These are phyloP conservation scores for Mercenaria mercenaria DNA, from an alignment of 1,140 invertebrate species.

Conservation along the genomic window DNA sequence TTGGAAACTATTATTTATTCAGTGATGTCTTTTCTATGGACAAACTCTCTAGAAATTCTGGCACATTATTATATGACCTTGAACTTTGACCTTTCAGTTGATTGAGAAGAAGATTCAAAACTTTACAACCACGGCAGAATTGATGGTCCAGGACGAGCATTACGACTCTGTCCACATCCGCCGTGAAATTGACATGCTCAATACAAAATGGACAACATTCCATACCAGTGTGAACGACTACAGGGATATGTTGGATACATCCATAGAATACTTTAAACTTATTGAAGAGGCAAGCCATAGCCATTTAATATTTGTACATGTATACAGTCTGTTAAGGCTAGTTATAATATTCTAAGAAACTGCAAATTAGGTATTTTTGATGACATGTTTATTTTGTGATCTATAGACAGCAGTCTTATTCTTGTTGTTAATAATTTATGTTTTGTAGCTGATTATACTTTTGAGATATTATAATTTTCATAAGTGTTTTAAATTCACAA, in stretches of 20 bases:
- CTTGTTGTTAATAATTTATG: no score
- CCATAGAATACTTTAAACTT: slow-evolving; percentile 88
- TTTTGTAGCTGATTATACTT: no score
- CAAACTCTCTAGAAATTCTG: no score
- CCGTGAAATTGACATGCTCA: slow-evolving; percentile 89
- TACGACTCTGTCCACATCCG: slow-evolving; percentile 87
- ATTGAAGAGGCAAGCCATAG: slow-evolving; percentile 88
- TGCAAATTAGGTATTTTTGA: no score
- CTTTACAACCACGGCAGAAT: slow-evolving; percentile 91
- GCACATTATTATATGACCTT: neutral
- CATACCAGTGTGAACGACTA: slow-evolving; percentile 90
- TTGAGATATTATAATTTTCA: no score
- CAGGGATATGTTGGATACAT: slow-evolving; percentile 88
- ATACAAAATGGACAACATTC: slow-evolving; percentile 91
- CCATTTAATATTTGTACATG: neutral
- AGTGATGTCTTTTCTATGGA: no score
- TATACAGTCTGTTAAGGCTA: neutral
- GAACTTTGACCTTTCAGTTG: slow-evolving; percentile 85
- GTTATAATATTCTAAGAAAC: neutral
- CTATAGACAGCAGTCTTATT: no score
- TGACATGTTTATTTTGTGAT: no score
- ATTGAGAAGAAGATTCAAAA: slow-evolving; percentile 91
- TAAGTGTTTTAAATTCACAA: no score
- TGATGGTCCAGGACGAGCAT: slow-evolving; percentile 88
- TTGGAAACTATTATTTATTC: no score